Conservation (phyloP, 2,113 vertebrate genomes). For the Pongo abelii region DNA sequence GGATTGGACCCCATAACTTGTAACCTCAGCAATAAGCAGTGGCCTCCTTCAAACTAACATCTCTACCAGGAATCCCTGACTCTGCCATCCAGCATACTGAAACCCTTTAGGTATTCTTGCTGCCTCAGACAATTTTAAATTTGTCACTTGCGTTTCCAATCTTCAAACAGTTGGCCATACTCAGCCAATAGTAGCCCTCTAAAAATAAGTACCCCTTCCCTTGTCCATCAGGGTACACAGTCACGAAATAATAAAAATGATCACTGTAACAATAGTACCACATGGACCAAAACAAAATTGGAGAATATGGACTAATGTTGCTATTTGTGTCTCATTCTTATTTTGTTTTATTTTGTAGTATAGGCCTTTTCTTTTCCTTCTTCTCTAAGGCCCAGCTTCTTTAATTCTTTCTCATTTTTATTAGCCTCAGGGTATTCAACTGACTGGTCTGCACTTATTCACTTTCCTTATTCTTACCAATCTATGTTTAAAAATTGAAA, state of each 20-base stretch:
- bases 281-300: neutral
- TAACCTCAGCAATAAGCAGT: neutral
- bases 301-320: neutral
- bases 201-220: neutral
- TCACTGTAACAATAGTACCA: neutral
- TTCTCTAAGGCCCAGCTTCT: neutral
- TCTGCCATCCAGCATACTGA: neutral
- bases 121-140: conserved; percentile 6
- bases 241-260: neutral
- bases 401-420: neutral
- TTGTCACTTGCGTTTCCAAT: neutral
- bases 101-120: neutral
- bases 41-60: neutral
- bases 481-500: conserved; percentile 23
- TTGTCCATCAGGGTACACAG: neutral
- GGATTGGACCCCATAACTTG: neutral
- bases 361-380: neutral
- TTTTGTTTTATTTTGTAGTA: neutral
- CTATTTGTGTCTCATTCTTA: neutral
- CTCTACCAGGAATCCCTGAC: neutral
- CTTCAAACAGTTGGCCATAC: neutral
- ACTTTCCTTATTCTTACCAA: conserved; percentile 10
- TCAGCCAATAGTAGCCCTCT: neutral
- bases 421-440: neutral
- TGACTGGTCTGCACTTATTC: neutral